Evolutionary conservation across 2,888 invertebrate species (phyloP).

Genomic region (Tenthredo livida): DNA sequence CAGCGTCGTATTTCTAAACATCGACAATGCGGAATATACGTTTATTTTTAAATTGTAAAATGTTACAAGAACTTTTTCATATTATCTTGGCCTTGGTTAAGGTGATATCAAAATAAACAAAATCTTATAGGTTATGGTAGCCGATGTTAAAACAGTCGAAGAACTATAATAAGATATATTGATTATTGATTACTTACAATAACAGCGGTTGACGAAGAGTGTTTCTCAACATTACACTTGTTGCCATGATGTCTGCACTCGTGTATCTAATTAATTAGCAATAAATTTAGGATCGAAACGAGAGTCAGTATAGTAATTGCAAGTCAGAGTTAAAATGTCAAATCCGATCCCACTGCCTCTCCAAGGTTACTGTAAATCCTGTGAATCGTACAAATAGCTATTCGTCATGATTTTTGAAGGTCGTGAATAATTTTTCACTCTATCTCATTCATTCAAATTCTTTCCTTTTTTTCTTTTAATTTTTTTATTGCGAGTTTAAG

Average conservation of each 20-base stretch:
- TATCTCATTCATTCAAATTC: background rate
- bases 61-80: background rate
- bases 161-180: background rate
- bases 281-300: background rate
- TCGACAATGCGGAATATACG: background rate
- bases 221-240: slow-evolving; percentile 19
- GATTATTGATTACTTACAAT: background rate
- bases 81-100: background rate
- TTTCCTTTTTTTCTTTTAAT: background rate
- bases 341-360: background rate
- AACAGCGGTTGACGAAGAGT: slow-evolving; percentile 26
- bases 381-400: background rate
- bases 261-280: background rate
- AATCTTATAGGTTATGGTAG: background rate
- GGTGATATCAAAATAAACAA: background rate
- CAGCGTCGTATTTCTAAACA: background rate
- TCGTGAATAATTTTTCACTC: background rate
- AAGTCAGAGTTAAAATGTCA: background rate
- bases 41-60: background rate
- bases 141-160: background rate
- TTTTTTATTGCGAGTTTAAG: background rate
- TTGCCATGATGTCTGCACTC: slow-evolving; percentile 11
- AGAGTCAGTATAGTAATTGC: background rate
- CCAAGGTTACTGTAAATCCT: slow-evolving; percentile 3
- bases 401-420: background rate